A percentile compares a stretch with the other conserved stretches of the same genome.
phyloP scores from a whole-genome alignment of 2,797 vertebrate species.

The Argentina silus region DNA sequence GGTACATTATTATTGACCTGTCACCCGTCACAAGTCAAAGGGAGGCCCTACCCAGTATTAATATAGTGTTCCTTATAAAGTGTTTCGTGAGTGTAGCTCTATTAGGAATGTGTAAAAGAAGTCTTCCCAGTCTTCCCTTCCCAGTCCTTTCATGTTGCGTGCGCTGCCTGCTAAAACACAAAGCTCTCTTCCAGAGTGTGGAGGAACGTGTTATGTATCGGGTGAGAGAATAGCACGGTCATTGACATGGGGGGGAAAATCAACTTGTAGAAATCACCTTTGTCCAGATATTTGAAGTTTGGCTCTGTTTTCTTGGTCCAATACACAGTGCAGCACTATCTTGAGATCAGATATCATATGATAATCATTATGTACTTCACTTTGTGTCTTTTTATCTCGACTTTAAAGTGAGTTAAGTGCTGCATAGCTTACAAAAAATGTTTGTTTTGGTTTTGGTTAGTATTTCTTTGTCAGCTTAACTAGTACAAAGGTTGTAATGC shows the following conservation, averaged over 20 bases:
- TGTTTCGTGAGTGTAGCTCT: too few species aligned
- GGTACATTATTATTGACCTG: too few species aligned
- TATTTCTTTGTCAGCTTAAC: neutral
- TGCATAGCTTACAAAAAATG: neutral
- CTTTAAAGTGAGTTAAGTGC: neutral
- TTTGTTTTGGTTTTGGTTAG: neutral
- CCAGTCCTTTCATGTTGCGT: constrained; percentile 6
- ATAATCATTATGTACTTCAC: neutral
- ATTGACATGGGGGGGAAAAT: constrained; percentile 7
- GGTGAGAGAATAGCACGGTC: constrained; percentile 2
- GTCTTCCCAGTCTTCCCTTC: neutral
- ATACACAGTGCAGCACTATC: neutral
- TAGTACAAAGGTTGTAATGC: neutral
- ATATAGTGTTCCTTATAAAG: too few species aligned
- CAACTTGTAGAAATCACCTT: neutral
- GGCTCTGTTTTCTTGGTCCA: neutral
- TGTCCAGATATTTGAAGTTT: neutral
- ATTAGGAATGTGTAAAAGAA: constrained; percentile 2
- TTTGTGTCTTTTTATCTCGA: neutral
- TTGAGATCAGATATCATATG: constrained; percentile 2
- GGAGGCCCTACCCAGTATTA: too few species aligned
- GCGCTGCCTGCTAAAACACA: constrained; percentile 2
- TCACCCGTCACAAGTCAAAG: too few species aligned
- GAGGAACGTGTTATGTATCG: neutral
- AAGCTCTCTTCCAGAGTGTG: neutral